A percentile compares a stretch with the other conserved stretches of the same genome.
These are phyloP conservation scores for Meteorus sp. DNA, from an alignment of 1,140 invertebrate genomes.

Conservation along the genomic window DNA sequence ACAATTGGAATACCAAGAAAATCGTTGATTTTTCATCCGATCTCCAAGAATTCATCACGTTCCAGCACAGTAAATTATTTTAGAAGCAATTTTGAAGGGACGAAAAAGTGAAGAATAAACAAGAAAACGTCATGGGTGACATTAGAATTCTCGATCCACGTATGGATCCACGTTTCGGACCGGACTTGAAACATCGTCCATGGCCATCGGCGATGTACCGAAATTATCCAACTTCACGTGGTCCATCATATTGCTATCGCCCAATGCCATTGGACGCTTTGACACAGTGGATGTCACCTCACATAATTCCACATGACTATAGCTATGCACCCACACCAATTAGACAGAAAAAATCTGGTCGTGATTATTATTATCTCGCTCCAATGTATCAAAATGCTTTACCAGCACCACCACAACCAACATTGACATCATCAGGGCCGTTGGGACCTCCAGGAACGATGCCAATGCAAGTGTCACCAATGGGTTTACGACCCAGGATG, in stretches of 20 bases:
- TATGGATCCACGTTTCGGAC: conserved; percentile 49
- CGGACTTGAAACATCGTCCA: conserved; percentile 53
- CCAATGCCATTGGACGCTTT: conserved; percentile 55
- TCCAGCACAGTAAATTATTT: background rate
- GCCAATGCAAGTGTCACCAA: conserved; percentile 34
- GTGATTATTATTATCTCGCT: conserved; percentile 71
- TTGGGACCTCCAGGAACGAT: no score
- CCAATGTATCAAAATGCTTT: conserved; percentile 68
- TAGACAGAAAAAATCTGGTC: conserved; percentile 61
- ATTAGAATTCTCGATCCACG: conserved; percentile 53
- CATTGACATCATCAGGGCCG: no score
- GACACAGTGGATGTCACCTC: conserved; percentile 46
- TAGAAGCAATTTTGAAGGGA: no score
- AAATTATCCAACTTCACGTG: conserved; percentile 54
- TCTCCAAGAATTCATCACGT: conserved; percentile 21
- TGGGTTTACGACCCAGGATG: conserved; percentile 36
- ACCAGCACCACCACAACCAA: conserved; percentile 62
- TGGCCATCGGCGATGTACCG: conserved; percentile 68
- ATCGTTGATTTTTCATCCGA: no score
- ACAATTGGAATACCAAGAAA: no score
- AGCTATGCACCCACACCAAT: conserved; percentile 58
- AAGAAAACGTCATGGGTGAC: conserved; percentile 45
- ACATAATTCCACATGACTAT: conserved; percentile 51
- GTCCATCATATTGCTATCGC: conserved; percentile 64
- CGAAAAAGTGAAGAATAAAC: background rate